Evolutionary conservation across 2,888 invertebrate genomes (phyloP).

Genomic region (Subacronicta megacephala): DNA sequence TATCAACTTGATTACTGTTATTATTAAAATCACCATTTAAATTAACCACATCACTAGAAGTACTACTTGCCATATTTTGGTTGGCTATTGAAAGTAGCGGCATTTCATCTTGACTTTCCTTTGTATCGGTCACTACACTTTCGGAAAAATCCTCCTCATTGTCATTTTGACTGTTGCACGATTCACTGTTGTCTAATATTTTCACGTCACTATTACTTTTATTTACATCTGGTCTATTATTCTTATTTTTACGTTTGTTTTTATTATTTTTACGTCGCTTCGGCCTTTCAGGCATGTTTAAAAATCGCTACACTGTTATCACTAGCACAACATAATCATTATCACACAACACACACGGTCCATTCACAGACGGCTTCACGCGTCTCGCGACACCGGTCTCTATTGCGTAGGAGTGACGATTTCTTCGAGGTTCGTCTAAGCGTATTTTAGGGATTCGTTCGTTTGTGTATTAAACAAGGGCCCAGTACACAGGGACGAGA

Average conservation of each 20-base stretch:
- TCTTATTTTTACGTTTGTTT: constrained; percentile 85
- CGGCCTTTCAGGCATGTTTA: constrained; percentile 82
- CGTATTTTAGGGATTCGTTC: constrained; percentile 71
- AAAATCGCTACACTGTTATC: constrained; percentile 77
- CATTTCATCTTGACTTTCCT: constrained; percentile 31
- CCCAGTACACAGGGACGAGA: constrained; percentile 66
- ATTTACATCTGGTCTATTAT: constrained; percentile 66
- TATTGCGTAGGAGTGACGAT: constrained; percentile 78
- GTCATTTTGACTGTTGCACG: constrained; percentile 54
- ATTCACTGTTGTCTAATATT: constrained; percentile 57
- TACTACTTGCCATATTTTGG: constrained; percentile 32
- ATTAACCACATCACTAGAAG: constrained; percentile 28
- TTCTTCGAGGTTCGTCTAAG: constrained; percentile 62
- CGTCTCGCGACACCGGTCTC: constrained; percentile 74
- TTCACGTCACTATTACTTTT: constrained; percentile 66
- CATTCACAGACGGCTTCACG: constrained; percentile 68
- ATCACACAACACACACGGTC: constrained; percentile 75
- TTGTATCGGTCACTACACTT: constrained; percentile 19
- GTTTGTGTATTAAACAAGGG: constrained; percentile 71
- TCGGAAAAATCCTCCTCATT: constrained; percentile 29
- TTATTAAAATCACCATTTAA: constrained; percentile 69
- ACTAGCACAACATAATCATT: constrained; percentile 76
- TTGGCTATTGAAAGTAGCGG: constrained; percentile 11
- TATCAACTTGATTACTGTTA: constrained; percentile 58
- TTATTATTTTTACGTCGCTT: constrained; percentile 85